Base-by-base conservation (phyloP, 1,140 invertebrate genomes). In the Ceratosolen fusciceps region DNA sequence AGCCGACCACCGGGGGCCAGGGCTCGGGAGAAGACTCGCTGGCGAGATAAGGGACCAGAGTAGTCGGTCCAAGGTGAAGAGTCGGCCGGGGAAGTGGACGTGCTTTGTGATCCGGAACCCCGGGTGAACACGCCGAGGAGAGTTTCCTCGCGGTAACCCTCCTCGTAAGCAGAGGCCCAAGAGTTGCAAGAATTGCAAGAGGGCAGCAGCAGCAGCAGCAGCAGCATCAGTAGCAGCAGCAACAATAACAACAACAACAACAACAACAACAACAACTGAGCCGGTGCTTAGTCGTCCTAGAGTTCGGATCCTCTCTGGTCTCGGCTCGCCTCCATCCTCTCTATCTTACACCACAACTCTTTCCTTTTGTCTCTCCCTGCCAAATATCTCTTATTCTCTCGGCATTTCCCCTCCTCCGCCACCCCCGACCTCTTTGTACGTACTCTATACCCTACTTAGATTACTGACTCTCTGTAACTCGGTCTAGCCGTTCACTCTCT, bases 61-160 rank as follows among this genome's bases (percentile, higher is more conserved):
- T 67, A 37, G 75, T 34, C 31, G 26, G 47, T 67, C 26, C 60
- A 43, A 81, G 80, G 43, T 52, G 80, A 54, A 56, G 56, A 26
- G 43, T 49, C 70, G 82, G 82, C 77, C 81, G 80, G 74, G 65
- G 74, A 81, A 82, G 82, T 81, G 81, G 83, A 87, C 83, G 85
- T 87, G 87, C 86, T 89, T 89, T 88, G 88, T 86, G 87, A 88
- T 88, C 84, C 84, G 84, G 85, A 87, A 89, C 83, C 84, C 77
- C 54, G 56, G 39, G 70, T 47, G 71, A 54, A 56, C 71, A 52
- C 31, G 62, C 54, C 47, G 58, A 60, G 60, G 47, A 21, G 62
- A 68, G 29, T 76, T 76, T 76, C 74, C 52, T 43, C 71, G 71
- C 21, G 54, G 54, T 74, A 58, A 58, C 60, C 60, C 37, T 37